Conservation (phyloP, 2,113 vertebrate genomes). For the Eublepharis macularius region DNA sequence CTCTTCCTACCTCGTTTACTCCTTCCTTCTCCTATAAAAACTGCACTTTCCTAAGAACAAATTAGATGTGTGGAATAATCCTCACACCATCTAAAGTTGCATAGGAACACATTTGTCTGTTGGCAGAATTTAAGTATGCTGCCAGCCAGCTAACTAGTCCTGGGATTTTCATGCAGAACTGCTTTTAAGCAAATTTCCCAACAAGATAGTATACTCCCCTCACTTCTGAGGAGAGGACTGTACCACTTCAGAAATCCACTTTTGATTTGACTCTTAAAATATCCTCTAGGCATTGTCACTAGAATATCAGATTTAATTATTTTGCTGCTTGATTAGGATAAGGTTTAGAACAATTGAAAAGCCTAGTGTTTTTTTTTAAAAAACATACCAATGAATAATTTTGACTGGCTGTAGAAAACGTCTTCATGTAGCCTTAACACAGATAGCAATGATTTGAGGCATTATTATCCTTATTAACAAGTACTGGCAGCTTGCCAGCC, state of each 20-base stretch:
- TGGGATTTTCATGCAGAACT: background rate
- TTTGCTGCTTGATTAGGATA: background rate
- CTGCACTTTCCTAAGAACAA: background rate
- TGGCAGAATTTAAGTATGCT: background rate
- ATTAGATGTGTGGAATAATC: background rate
- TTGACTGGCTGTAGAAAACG: background rate
- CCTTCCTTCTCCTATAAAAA: background rate
- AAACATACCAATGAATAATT: background rate
- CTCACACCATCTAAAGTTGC: background rate
- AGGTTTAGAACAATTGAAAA: background rate
- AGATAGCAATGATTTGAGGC: background rate
- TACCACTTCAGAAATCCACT: background rate
- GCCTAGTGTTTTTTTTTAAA: background rate
- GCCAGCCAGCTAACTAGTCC: background rate
- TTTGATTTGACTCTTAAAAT: background rate
- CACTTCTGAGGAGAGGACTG: background rate
- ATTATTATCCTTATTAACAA: background rate
- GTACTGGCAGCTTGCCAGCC: conserved; percentile 8
- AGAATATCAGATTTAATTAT: background rate
- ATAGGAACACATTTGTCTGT: background rate
- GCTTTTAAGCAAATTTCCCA: background rate
- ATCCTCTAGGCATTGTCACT: background rate
- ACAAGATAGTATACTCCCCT: background rate
- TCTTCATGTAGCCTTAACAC: conserved; percentile 13
- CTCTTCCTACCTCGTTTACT: background rate